A percentile compares a stretch with the other conserved stretches of the same genome.
Conservation (phyloP, 2,797 vertebrate genomes). For the Liparis tanakae region DNA sequence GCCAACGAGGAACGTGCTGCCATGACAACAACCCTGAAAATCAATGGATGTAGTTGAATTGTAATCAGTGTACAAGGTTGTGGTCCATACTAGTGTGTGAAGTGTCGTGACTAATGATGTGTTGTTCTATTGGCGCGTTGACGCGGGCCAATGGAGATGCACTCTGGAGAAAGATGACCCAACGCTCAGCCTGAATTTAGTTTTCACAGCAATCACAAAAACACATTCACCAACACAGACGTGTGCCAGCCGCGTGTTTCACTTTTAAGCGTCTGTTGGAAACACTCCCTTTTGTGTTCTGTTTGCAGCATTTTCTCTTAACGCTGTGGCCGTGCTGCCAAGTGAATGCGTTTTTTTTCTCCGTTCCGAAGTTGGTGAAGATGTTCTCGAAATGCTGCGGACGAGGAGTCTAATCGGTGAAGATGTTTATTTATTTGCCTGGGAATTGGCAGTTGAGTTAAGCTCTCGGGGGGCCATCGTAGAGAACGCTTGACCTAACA, state of each 20-base stretch:
- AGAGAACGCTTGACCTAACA: constrained; percentile 10
- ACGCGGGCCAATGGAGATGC: neutral
- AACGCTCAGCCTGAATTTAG: neutral
- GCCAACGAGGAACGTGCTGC: neutral
- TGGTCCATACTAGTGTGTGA: neutral
- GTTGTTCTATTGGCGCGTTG: neutral
- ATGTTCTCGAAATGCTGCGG: too few relatives aligned
- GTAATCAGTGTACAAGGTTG: neutral
- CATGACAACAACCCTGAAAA: constrained; percentile 15
- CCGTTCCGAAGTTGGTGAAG: too few relatives aligned
- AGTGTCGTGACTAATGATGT: neutral
- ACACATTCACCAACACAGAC: neutral
- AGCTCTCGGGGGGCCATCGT: neutral
- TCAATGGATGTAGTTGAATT: neutral
- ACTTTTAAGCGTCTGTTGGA: neutral
- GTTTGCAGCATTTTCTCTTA: too few relatives aligned
- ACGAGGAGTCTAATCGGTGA: too few relatives aligned
- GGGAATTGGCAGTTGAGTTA: neutral
- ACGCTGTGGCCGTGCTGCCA: too few relatives aligned
- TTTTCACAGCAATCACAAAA: neutral
- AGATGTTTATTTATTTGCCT: neutral
- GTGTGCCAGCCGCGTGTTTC: neutral
- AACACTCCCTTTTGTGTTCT: too few relatives aligned
- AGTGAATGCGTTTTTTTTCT: too few relatives aligned
- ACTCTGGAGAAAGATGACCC: neutral